Percentiles rank a stretch among this genome's conserved stretches.
Conservation (phyloP, 2,888 invertebrate genomes). For the Carabus problematicus region DNA sequence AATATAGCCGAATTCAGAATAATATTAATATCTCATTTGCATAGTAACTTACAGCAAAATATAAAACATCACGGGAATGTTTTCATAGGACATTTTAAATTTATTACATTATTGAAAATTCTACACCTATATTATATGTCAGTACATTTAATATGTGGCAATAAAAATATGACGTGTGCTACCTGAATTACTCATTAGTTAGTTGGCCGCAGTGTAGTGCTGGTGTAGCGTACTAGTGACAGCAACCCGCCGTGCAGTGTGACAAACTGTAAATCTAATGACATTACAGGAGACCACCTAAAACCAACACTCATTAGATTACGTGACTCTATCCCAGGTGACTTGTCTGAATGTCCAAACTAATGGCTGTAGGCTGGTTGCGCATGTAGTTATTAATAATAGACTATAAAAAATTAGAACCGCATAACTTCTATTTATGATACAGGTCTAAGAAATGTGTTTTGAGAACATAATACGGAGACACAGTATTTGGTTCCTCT, state of each 20-base stretch:
- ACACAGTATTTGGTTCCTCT: slow-evolving; percentile 12
- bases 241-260: background rate
- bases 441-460: slow-evolving; percentile 2
- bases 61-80: too few species aligned
- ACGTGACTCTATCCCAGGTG: slow-evolving; percentile 29
- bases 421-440: slow-evolving; percentile 18
- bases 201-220: too few species aligned
- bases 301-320: slow-evolving; percentile 35
- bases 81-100: too few species aligned
- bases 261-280: slow-evolving; percentile 12
- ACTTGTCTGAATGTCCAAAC: slow-evolving; percentile 26
- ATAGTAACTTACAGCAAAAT: too few species aligned
- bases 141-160: too few species aligned
- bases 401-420: slow-evolving; percentile 22
- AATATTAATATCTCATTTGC: too few species aligned
- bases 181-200: too few species aligned
- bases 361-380: slow-evolving; percentile 25
- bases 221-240: too few species aligned
- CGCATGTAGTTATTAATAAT: slow-evolving; percentile 19
- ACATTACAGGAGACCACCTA: slow-evolving; percentile 22
- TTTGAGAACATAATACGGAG: slow-evolving; percentile 6
- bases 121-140: too few species aligned
- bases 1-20: too few species aligned
- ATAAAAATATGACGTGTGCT: too few species aligned
- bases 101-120: too few species aligned